Evolutionary conservation across 2,888 invertebrate genomes (phyloP), one percentile per base, ranked within the genome.

Genomic region (Protophormia terraenovae): DNA sequence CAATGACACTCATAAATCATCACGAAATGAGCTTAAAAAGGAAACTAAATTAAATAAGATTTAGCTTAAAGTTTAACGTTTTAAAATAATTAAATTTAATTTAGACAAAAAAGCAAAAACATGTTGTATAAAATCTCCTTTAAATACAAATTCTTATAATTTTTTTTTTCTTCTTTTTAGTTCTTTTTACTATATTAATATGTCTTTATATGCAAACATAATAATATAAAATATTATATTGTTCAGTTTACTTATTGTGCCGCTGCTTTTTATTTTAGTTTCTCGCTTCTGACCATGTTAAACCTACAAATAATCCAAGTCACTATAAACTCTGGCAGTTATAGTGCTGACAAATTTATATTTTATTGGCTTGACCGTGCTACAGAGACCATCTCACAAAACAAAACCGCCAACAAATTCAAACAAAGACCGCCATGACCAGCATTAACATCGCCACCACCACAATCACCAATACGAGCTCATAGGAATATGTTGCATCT

Each of bases 261-360:
- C 2, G 19, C 12, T 53, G 50, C n/a, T 35, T 50, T 64, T 35
- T 62, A 41, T 41, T 55, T 35, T 10, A 50, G 24, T 12, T 47
- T 62, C 47, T 62, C 73, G 47, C 69, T 69, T 62, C 50, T 76
- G 76, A 62, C 12, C 62, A 71, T 77, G 76, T 64, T 80, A 55
- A 71, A 71, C 64, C 82, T 77, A 83, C 82, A 83, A 83, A 83
- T 83, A 83, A 83, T 77, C 64, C 64, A 55, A 77, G 71, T 62
- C 64, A 76, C 71, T 62, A 76, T 82, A 82, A 71, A 71, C 32
- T 77, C 55, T 79, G 83, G 83, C 83, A 83, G 83, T 86, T 83
- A 80, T 76, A 83, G 83, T 86, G 83, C 80, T 86, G 80, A 86
- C 86, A 86, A 85, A 85, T 85, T 85, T 82, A 85, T 85, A 85